Evolutionary conservation across 1,140 invertebrate species (phyloP).

Genomic region (Drosophila bipectinata): DNA sequence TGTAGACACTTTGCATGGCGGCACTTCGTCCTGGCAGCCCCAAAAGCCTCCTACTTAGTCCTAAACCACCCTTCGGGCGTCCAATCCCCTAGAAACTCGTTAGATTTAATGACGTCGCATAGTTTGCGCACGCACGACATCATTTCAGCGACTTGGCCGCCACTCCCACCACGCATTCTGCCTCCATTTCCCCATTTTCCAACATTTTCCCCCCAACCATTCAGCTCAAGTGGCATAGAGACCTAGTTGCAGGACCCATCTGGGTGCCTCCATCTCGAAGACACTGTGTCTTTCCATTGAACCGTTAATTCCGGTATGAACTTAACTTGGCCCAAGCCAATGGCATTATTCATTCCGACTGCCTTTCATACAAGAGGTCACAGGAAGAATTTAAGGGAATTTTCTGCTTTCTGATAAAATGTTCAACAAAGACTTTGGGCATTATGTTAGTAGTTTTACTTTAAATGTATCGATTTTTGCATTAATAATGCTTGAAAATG

Average conservation of each 20-base stretch:
- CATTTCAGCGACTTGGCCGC: slow-evolving; percentile 56
- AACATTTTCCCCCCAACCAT: background rate
- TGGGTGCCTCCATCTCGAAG: slow-evolving; percentile 30
- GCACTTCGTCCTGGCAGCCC: background rate
- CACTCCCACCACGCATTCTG: background rate
- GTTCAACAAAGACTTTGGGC: too few species aligned
- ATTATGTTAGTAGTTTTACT: too few species aligned
- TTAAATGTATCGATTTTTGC: too few species aligned
- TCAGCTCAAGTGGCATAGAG: slow-evolving; percentile 58
- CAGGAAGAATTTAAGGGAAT: background rate
- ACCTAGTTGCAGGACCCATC: slow-evolving; percentile 55
- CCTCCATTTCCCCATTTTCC: too few species aligned
- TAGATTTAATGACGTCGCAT: slow-evolving; percentile 81
- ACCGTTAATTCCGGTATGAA: slow-evolving; percentile 77
- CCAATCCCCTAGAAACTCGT: slow-evolving; percentile 49
- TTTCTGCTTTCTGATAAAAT: too few species aligned
- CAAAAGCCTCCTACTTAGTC: too few species aligned
- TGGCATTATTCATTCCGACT: slow-evolving; percentile 10
- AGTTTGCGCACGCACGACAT: slow-evolving; percentile 80
- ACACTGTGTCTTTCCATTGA: slow-evolving; percentile 59
- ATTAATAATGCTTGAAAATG: too few species aligned
- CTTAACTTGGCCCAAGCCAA: slow-evolving; percentile 50
- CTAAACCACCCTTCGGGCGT: background rate
- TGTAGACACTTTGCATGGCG: slow-evolving; percentile 28
- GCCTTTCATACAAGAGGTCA: slow-evolving; percentile 1